These are phyloP conservation scores for Andrena bucephala DNA, from an alignment of 2,888 invertebrate genomes.

Conservation along the genomic window DNA sequence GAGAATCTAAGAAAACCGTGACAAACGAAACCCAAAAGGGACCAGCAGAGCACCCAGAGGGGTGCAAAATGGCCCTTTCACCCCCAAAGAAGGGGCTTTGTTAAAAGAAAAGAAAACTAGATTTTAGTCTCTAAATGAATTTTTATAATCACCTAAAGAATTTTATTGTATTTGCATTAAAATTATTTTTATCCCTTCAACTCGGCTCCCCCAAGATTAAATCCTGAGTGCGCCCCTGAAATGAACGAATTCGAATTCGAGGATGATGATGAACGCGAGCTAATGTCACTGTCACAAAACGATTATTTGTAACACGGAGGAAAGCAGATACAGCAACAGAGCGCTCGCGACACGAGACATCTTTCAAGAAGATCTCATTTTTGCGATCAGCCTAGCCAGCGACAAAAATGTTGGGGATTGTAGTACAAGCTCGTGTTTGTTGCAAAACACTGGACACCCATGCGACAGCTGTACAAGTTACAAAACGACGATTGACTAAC, in stretches of 20 bases:
- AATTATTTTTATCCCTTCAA: no score
- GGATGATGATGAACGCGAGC: neutral
- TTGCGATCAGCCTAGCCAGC: neutral
- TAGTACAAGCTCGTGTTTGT: neutral
- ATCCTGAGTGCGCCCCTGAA: no score
- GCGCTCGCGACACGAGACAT: slow-evolving; percentile 6
- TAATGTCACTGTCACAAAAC: neutral
- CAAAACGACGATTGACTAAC: slow-evolving; percentile 38
- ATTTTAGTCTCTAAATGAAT: no score
- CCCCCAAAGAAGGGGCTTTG: no score
- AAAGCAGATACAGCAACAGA: neutral
- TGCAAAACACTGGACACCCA: slow-evolving; percentile 22
- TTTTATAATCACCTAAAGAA: no score
- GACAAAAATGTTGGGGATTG: slow-evolving; percentile 3
- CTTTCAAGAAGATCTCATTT: slow-evolving; percentile 4
- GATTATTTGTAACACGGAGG: slow-evolving; percentile 3
- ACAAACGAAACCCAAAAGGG: no score
- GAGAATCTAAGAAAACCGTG: no score
- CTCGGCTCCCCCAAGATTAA: no score
- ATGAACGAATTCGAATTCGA: neutral
- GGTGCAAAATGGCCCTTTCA: no score
- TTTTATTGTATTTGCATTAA: no score
- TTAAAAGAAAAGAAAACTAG: no score
- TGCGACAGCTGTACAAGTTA: slow-evolving; percentile 31
- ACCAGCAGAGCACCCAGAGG: no score